Evolutionary conservation across 2,888 invertebrate species (phyloP), one percentile per base, ranked within the genome.

Genomic region (Harpalus rufipes): DNA sequence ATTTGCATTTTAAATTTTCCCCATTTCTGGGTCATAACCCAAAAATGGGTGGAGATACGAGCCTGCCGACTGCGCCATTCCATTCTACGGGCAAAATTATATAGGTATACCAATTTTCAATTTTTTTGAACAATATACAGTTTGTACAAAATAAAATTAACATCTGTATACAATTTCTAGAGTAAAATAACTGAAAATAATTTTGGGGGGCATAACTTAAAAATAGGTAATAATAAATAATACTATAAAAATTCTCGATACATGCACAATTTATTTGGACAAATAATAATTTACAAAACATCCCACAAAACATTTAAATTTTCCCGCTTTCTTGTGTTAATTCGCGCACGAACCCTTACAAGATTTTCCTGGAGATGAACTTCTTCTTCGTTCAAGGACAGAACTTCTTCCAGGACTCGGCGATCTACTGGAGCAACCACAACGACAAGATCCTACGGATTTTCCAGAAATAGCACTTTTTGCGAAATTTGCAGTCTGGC

Each of bases 401-500:
- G 85, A 80, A 18, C 56, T 79, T n/a, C 78, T 74, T 10, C 81
- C 12, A 10, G 32, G 59, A 12, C 81, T 81, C n/a, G 72, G 8
- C 8, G 44, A 51, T 12, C 44, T 51, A 12, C 44, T 51, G 12
- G 78, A 56, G 14, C 39, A 32, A 39, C 12, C 7, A 14, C 59
- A 82, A 63, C 16, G 4, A 58, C 14, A 59, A 32, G 72, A 6
- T 63, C 51, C 65, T 44, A 61, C 58, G 7, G 68, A 18, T 25
- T 18, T 39, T 68, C 68, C 32, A 39, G 32, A 32, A 39, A 25
- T 7, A 2, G 44, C 2, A 21, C 1, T 1, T 68, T 39, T 32
- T 14, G 32, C 68, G 8, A 32, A 32, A 10, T 12, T n/a, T 0
- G 1, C 21, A 63, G 68, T 39, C n/a, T 87, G 86, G 7, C 86